phyloP scores from a whole-genome alignment of 2,888 invertebrate species.

The Sesia apiformis region DNA sequence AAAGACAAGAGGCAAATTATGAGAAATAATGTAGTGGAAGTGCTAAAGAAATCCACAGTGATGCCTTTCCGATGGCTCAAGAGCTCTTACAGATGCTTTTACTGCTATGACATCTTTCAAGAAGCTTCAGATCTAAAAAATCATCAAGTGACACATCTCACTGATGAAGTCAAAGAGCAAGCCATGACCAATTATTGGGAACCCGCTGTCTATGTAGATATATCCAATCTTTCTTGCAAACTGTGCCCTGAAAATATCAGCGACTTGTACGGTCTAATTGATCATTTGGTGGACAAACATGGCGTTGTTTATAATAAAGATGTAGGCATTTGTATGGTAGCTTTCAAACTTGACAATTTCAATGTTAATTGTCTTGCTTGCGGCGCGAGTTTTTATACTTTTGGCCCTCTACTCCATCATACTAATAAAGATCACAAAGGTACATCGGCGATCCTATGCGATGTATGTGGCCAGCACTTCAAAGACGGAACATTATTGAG shows the following conservation, averaged over 20 bases:
- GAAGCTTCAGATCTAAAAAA: constrained; percentile 47
- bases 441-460: constrained; percentile 52
- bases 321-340: constrained; percentile 52
- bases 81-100: constrained; percentile 62
- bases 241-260: constrained; percentile 37
- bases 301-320: constrained; percentile 49
- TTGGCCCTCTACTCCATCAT: constrained; percentile 54
- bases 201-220: constrained; percentile 51
- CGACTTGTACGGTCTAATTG: constrained; percentile 50
- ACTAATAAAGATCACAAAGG: constrained; percentile 65
- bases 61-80: constrained; percentile 67
- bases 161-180: constrained; percentile 40
- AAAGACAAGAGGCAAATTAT: constrained; percentile 50
- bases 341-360: constrained; percentile 53
- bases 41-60: constrained; percentile 44
- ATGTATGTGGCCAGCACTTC: constrained; percentile 59
- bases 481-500: constrained; percentile 45
- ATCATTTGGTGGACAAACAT: constrained; percentile 48
- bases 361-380: constrained; percentile 48
- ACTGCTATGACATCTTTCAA: constrained; percentile 65
- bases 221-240: constrained; percentile 44
- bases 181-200: constrained; percentile 65
- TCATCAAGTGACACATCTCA: constrained; percentile 40
- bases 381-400: constrained; percentile 50
- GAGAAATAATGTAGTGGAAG: constrained; percentile 50